Evolutionary conservation across 2,113 vertebrate species (phyloP), one percentile per base, ranked within the genome.

Genomic region (Nestor notabilis): DNA sequence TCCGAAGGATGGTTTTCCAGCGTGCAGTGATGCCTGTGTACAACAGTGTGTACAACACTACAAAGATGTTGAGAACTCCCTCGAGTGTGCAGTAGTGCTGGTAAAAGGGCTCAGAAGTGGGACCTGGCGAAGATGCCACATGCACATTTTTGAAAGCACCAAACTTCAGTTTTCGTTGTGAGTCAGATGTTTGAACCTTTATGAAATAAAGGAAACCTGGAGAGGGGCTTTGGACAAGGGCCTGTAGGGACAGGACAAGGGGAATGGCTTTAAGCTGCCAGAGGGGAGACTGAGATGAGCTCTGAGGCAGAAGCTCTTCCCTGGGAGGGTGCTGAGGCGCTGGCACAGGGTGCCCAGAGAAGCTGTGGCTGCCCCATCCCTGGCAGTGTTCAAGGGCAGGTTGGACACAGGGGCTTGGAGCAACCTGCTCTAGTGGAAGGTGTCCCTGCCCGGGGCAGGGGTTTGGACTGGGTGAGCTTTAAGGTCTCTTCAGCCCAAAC

Each of bases 1-100:
- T 60, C 39, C 3, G 1, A 23, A 69, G 49, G 44, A 13, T 1
- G 0, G 2, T 58, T 83, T 56, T 76, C 31, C 13, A 13, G 46
- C 19, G 3, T 29, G 29, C 44, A 52, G 47, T 4, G 17, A 43
- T 23, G 24, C 33, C 33, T 58, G 56, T n/a, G 33, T n/a, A 35
- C 33, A n/a, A 14, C 33, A 58, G 13, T 23, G 33, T 1, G 1
- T 49, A 13, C 31, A 27, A 7, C 0, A 0, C 7, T 19, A 4
- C 20, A 11, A 61, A 78, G 19, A 20, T 46, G 31, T 20, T 35
- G 31, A n/a, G 33, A 61, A 47, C 33, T 35, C 23, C 35, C 31
- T 18, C 2, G 44, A 39, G 15, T 5, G 7, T 31, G 18, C 1
- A 3, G 8, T 27, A 28, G 52, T 35, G 9, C 53, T 65, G 46